Conservation (phyloP, 2,113 vertebrate genomes). For the Xenotilapia longispinis region DNA sequence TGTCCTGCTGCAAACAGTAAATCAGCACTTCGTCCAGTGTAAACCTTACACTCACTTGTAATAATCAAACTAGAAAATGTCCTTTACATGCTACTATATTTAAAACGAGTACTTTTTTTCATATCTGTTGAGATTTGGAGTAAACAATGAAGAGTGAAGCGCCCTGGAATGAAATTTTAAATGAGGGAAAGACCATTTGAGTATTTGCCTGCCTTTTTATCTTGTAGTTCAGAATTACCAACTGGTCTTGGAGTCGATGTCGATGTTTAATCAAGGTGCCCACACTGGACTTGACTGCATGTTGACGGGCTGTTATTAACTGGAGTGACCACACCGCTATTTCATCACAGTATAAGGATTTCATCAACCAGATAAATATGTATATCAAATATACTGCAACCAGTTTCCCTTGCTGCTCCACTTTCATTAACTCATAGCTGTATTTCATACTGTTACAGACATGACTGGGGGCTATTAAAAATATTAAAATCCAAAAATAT, state of each 20-base stretch:
- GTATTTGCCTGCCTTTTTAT: background rate
- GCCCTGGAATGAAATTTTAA: background rate
- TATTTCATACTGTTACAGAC: background rate
- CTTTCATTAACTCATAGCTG: background rate
- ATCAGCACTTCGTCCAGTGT: background rate
- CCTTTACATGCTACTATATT: background rate
- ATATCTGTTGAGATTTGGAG: background rate
- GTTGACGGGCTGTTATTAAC: background rate
- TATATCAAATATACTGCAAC: background rate
- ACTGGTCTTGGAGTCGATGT: background rate
- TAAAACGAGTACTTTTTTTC: background rate
- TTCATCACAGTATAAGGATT: background rate
- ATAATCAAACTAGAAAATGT: background rate
- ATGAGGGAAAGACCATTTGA: background rate
- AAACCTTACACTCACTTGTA: background rate
- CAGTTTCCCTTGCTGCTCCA: background rate
- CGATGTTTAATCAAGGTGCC: slow-evolving; percentile 16
- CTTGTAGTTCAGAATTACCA: background rate
- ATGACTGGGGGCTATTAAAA: background rate
- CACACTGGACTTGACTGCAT: background rate
- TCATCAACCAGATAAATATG: background rate
- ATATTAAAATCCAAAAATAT: background rate
- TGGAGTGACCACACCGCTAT: background rate
- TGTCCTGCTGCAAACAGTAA: background rate
- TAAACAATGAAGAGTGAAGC: background rate